Conservation (phyloP, 1,140 invertebrate species). For the Leptopilina clavipes region DNA sequence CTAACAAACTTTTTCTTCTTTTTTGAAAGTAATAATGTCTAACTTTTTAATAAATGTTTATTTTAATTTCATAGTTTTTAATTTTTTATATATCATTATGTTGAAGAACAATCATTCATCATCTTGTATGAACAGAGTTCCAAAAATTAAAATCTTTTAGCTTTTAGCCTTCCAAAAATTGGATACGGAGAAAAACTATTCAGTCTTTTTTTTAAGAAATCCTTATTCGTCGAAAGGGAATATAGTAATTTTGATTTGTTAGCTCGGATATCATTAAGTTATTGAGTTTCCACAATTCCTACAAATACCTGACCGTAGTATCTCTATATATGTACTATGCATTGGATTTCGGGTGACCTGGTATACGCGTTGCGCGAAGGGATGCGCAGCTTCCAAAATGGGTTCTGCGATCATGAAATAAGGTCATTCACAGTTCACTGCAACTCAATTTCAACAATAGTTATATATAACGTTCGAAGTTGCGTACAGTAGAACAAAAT, state of each 20-base stretch:
- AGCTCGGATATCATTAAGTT: background rate
- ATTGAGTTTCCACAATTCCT: slow-evolving; percentile 48
- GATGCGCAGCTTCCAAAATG: slow-evolving; percentile 19
- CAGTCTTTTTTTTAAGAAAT: no score
- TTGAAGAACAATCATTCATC: no score
- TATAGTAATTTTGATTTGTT: background rate
- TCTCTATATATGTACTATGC: slow-evolving; percentile 16
- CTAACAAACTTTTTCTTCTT: no score
- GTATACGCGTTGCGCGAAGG: background rate
- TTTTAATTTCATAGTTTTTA: no score
- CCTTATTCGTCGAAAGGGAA: background rate
- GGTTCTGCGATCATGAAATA: slow-evolving; percentile 50
- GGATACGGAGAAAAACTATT: no score
- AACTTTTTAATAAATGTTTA: no score
- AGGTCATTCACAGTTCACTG: slow-evolving; percentile 64
- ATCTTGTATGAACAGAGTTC: no score
- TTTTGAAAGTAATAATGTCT: no score
- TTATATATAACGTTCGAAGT: slow-evolving; percentile 36
- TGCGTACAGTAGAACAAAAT: slow-evolving; percentile 10
- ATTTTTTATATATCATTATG: no score
- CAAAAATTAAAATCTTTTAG: no score
- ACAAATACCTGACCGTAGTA: slow-evolving; percentile 35
- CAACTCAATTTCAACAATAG: slow-evolving; percentile 63
- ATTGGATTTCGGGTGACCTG: slow-evolving; percentile 39
- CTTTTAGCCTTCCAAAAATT: no score